phyloP scores from a whole-genome alignment of 2,888 invertebrate species.

The Agrotis clavis region DNA sequence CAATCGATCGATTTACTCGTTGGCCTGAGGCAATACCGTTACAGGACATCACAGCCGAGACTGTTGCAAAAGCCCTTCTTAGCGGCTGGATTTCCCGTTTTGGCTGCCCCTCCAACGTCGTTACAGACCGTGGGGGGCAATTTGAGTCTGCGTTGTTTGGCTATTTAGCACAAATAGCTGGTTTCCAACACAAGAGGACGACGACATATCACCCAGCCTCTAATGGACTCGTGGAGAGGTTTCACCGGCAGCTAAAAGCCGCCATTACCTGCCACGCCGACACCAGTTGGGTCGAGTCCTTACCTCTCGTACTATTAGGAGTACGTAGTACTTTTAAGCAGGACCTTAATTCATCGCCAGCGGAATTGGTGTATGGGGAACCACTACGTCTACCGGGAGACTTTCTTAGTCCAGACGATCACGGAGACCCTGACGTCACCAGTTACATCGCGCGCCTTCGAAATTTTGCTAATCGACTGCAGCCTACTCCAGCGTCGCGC shows the following conservation, averaged over 20 bases:
- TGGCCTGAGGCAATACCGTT: not conserved
- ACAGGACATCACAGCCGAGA: not conserved
- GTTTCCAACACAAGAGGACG: not conserved
- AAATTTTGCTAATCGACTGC: not conserved
- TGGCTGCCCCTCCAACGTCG: not conserved
- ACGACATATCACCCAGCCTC: not conserved
- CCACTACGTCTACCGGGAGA: not conserved
- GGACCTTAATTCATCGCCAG: not conserved
- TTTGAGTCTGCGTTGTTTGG: not conserved
- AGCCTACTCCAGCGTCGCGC: not conserved
- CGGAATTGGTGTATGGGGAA: not conserved
- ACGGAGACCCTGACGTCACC: not conserved
- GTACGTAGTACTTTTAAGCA: not conserved
- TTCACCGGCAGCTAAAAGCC: not conserved
- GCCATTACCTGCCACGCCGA: not conserved
- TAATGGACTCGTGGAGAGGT: not conserved
- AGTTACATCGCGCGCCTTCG: not conserved
- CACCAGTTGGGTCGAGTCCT: not conserved
- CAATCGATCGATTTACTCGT: not conserved
- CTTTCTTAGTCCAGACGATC: not conserved
- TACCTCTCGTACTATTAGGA: not conserved
- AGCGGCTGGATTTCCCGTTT: not conserved
- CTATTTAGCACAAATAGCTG: not conserved
- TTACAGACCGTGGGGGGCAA: not conserved
- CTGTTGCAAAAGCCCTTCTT: not conserved